phyloP scores from a whole-genome alignment of 2,113 vertebrate species.

The Laterallus jamaicensis region DNA sequence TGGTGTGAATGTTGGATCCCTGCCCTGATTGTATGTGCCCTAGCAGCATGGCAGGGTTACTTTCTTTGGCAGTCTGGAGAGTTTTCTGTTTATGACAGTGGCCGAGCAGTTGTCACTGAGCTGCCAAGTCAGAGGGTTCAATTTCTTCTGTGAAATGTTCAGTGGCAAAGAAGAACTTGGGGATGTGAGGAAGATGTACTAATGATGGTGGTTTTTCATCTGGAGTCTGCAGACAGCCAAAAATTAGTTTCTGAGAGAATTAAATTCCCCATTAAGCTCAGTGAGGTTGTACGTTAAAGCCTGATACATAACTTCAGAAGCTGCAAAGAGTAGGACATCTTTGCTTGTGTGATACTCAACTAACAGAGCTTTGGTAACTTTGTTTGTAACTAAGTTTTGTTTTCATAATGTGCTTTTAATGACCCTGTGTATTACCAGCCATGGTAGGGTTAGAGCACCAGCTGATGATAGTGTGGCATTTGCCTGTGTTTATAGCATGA shows the following conservation, averaged over 20 bases:
- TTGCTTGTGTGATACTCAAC: neutral
- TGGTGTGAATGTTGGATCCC: neutral
- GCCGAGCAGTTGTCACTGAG: neutral
- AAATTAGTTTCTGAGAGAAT: slow-evolving; percentile 49
- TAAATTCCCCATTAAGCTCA: slow-evolving; percentile 41
- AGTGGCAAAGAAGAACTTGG: neutral
- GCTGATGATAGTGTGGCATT: neutral
- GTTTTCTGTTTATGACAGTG: neutral
- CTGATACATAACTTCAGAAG: slow-evolving; percentile 3
- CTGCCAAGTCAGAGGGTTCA: neutral
- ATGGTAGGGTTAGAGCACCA: neutral
- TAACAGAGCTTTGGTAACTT: neutral
- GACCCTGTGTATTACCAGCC: neutral
- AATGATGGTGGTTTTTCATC: slow-evolving; percentile 46
- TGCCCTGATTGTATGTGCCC: accelerated
- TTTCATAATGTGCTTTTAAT: neutral
- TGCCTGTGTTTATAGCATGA: neutral
- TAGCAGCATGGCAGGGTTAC: neutral
- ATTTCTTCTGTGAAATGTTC: neutral
- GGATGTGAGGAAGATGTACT: slow-evolving; percentile 27
- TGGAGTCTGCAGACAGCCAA: slow-evolving; percentile 23
- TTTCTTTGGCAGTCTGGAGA: neutral
- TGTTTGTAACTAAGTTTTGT: neutral
- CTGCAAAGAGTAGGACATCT: neutral
- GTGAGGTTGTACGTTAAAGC: neutral